These are phyloP conservation scores for Chymomyza procnemis DNA, from an alignment of 2,888 invertebrate genomes.

Conservation along the genomic window DNA sequence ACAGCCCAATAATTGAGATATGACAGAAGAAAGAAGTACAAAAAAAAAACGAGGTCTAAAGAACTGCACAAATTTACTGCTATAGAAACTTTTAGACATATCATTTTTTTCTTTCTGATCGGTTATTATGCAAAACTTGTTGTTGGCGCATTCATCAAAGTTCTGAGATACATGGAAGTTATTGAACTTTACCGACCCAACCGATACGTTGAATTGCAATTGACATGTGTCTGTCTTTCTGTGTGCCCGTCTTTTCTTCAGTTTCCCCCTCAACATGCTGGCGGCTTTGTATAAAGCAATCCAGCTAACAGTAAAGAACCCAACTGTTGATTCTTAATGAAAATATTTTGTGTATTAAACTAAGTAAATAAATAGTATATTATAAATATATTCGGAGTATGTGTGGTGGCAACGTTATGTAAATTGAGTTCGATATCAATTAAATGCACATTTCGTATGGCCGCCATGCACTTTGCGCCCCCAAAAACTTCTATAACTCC, in stretches of 20 bases:
- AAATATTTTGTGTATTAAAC: not conserved
- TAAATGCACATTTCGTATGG: constrained; percentile 70
- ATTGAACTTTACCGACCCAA: constrained; percentile 65
- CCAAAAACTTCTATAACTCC: not conserved
- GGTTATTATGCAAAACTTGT: constrained; percentile 72
- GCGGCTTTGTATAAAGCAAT: not conserved
- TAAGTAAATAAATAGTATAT: not conserved
- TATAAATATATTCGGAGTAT: not conserved
- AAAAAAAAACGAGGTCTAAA: constrained; percentile 23
- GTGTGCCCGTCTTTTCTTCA: not conserved
- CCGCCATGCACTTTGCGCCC: constrained; percentile 65
- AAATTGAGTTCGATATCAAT: constrained; percentile 44
- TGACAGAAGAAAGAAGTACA: too few species aligned
- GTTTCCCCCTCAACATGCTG: not conserved
- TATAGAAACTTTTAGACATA: constrained; percentile 47
- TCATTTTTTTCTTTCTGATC: constrained; percentile 47
- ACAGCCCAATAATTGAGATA: constrained; percentile 52
- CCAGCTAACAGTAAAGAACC: constrained; percentile 1
- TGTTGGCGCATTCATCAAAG: constrained; percentile 66
- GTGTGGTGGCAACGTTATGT: not conserved
- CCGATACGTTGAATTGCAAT: not conserved
- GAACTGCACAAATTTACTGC: constrained; percentile 19
- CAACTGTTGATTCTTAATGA: not conserved
- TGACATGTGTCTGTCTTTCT: not conserved
- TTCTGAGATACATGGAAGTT: constrained; percentile 41